Evolutionary conservation across 1,140 invertebrate species (phyloP), one percentile per base, ranked within the genome.

Genomic region (Tetragnatha versicolor): DNA sequence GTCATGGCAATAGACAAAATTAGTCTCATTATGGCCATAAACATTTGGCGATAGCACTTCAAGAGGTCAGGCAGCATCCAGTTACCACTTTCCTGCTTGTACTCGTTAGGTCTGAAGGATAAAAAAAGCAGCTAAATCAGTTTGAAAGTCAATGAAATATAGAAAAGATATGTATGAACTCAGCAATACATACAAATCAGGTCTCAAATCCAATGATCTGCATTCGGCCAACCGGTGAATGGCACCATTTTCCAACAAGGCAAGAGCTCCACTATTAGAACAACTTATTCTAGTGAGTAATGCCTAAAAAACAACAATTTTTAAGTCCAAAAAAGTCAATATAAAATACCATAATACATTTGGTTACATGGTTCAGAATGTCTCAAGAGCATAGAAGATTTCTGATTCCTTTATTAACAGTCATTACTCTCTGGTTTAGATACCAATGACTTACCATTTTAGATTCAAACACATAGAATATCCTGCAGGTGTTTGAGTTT

Each of bases 391-490:
- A 53, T 42, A 7, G 17, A 9, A 17, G 7, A 17, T 9, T 42
- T 42, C 17, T 42, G 17, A n/a, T n/a, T n/a, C n/a, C n/a, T n/a
- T n/a, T n/a, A n/a, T n/a, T n/a, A n/a, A n/a, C n/a, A n/a, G n/a
- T n/a, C n/a, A n/a, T n/a, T n/a, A n/a, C n/a, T n/a, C n/a, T n/a
- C n/a, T n/a, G 25, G 14, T 53, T 17, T 17, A 20, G 25, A 53
- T 53, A 17, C 7, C 7, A 29, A 60, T 29, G 2, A 73, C 31
- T 53, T 53, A 77, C 73, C 91, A 96, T 92, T 85, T 94, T 94
- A 0, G 93, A 92, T 84, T 95, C 93, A 86, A 94, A 96, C 1
- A 96, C 89, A 87, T 94, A 97, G 0, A 96, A 85, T 1, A 91
- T 90, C 73, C 91, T 89, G 29, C 96, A 86, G 12, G 91, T 90